Percentiles rank a stretch among this genome's conserved stretches.
These are phyloP conservation scores for Carduelis carduelis DNA, from an alignment of 2,797 vertebrate species.

Conservation along the genomic window DNA sequence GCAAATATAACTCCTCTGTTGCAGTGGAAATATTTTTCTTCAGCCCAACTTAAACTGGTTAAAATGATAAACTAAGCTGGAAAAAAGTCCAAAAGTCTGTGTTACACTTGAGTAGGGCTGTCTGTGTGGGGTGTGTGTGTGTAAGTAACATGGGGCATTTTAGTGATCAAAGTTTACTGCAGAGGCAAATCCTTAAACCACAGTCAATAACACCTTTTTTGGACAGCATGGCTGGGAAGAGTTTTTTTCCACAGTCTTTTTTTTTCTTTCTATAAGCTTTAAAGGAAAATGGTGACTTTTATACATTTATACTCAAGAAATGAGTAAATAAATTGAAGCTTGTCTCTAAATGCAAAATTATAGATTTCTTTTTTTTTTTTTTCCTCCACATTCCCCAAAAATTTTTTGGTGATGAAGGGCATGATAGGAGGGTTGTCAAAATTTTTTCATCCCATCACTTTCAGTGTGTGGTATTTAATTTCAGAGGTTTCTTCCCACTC, in stretches of 20 bases:
- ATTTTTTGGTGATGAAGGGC: background rate
- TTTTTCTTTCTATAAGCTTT: background rate
- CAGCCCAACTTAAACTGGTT: background rate
- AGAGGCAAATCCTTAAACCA: background rate
- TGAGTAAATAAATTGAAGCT: background rate
- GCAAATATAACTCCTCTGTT: background rate
- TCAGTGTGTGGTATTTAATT: background rate
- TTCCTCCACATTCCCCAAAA: rapidly evolving
- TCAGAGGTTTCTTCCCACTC: background rate
- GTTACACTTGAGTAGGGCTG: background rate
- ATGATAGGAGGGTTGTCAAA: background rate
- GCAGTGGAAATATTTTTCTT: background rate
- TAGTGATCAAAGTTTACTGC: background rate
- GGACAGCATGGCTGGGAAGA: background rate
- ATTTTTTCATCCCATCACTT: background rate
- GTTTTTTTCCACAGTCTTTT: background rate
- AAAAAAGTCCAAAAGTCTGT: background rate
- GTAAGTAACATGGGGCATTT: background rate
- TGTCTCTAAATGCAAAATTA: background rate
- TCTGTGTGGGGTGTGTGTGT: background rate
- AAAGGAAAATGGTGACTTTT: background rate
- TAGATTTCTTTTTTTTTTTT: rapidly evolving
- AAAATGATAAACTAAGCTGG: background rate
- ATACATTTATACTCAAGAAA: background rate
- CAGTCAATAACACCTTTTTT: rapidly evolving